Evolutionary conservation across 2,113 vertebrate genomes (phyloP).

Genomic region (Willisornis vidua): DNA sequence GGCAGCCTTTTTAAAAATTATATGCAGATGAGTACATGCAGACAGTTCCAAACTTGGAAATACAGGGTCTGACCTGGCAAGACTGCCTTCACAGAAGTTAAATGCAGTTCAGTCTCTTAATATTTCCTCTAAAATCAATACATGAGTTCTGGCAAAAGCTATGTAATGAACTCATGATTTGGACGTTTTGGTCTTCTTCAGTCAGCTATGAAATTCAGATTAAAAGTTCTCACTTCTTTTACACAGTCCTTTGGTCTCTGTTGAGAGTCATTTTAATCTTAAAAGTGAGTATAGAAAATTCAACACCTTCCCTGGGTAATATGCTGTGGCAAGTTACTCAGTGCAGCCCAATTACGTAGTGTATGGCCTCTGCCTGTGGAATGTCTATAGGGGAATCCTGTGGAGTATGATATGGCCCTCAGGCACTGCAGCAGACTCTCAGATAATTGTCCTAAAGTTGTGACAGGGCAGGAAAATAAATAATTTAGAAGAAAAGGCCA

Average conservation of each 20-base stretch:
- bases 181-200: neutral
- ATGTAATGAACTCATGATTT: neutral
- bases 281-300: neutral
- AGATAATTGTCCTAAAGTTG: constrained; percentile 4
- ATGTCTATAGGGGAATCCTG: neutral
- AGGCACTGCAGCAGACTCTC: neutral
- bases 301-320: neutral
- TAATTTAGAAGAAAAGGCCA: neutral
- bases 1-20: neutral
- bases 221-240: neutral
- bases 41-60: neutral
- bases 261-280: neutral
- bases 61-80: neutral
- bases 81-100: neutral
- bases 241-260: neutral
- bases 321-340: neutral
- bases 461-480: neutral
- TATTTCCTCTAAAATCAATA: neutral
- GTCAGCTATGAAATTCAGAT: neutral
- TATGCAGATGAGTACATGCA: neutral
- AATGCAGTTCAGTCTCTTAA: neutral
- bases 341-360: neutral
- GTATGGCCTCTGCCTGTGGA: neutral
- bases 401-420: neutral
- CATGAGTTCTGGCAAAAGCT: neutral